A percentile compares a stretch with the other conserved stretches of the same genome.
phyloP scores from a whole-genome alignment of 2,113 vertebrate species.

The Nothocercus julius region DNA sequence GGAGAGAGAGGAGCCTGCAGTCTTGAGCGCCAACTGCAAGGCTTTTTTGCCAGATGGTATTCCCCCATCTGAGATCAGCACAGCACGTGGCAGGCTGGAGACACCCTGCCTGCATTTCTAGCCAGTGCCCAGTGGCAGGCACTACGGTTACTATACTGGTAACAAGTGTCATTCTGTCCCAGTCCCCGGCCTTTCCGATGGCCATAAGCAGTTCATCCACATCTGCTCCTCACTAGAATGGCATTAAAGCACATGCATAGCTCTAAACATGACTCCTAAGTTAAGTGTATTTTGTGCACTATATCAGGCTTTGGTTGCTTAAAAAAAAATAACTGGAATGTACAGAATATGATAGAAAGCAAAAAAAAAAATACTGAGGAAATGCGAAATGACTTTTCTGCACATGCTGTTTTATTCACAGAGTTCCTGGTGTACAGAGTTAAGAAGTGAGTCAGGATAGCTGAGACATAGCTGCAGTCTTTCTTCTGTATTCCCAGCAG shows the following conservation, averaged over 20 bases:
- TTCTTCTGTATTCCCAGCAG: not conserved
- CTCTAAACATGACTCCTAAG: not conserved
- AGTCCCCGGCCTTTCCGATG: not conserved
- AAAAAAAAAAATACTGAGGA: not conserved
- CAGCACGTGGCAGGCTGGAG: not conserved
- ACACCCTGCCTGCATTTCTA: not conserved
- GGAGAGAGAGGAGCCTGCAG: not conserved
- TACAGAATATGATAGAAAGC: not conserved
- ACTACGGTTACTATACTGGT: not conserved
- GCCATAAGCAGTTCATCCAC: not conserved
- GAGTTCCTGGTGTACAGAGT: not conserved
- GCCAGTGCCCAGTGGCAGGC: not conserved
- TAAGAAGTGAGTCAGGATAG: not conserved
- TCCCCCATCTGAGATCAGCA: slow-evolving; percentile 22
- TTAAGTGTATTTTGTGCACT: not conserved
- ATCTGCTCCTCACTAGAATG: not conserved
- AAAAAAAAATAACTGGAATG: not conserved
- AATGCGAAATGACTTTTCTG: not conserved
- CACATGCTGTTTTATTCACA: not conserved
- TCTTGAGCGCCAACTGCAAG: not conserved
- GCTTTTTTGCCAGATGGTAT: slow-evolving; percentile 23
- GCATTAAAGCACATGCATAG: not conserved
- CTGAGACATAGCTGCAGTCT: not conserved
- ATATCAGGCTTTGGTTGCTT: not conserved
- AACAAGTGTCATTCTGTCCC: not conserved